Percentiles rank a stretch among this genome's conserved stretches.
phyloP scores from a whole-genome alignment of 92 coral and sea anemone genomes.

The Scolanthus callimorphus region DNA sequence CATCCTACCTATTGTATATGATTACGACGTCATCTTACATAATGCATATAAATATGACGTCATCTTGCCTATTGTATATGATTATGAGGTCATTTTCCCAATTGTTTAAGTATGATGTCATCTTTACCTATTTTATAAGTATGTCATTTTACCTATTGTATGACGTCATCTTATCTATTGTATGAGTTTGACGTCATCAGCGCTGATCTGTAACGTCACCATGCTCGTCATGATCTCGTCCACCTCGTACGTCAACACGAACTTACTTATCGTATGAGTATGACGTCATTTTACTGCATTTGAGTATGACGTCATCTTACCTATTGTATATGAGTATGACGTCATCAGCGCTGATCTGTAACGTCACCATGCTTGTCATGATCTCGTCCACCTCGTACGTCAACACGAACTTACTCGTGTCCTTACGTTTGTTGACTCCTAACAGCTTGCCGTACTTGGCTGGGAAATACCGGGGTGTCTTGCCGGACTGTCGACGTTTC shows the following conservation, averaged over 20 bases:
- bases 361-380: slow-evolving; percentile 89
- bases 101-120: no score
- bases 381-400: slow-evolving; percentile 81
- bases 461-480: slow-evolving; percentile 80
- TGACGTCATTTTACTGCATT: no score
- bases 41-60: no score
- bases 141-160: no score
- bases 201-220: slow-evolving; percentile 95
- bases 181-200: no score
- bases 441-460: slow-evolving; percentile 68
- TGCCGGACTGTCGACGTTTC: slow-evolving; percentile 60
- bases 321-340: slow-evolving; percentile 88
- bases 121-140: no score
- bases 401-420: slow-evolving; percentile 51
- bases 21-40: no score
- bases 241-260: slow-evolving; percentile 74
- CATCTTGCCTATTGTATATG: no score
- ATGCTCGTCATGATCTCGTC: slow-evolving; percentile 87
- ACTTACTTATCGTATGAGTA: no score
- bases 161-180: no score
- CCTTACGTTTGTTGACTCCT: slow-evolving; percentile 58
- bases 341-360: slow-evolving; percentile 98
- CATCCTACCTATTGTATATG: no score
- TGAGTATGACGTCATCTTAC: slow-evolving; percentile 15
- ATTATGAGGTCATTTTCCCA: no score